phyloP scores from a whole-genome alignment of 1,140 invertebrate species.

The Aethina tumida region DNA sequence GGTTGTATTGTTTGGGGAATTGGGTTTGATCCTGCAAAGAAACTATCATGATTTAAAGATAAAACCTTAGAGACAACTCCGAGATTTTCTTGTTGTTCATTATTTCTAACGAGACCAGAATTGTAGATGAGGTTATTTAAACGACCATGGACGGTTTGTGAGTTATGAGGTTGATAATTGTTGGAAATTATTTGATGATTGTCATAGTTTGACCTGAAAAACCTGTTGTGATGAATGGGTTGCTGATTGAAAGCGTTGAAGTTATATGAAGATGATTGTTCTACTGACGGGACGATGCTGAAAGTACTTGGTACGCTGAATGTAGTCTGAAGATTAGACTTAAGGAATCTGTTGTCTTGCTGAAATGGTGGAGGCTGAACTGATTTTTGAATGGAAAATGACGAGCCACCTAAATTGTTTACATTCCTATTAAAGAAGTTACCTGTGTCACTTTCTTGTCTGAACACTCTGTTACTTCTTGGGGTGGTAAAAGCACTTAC shows the following conservation, averaged over 20 bases:
- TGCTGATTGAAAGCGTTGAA: slow-evolving; percentile 23
- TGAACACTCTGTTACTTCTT: slow-evolving; percentile 35
- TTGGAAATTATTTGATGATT: background rate
- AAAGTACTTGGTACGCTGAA: too few relatives aligned
- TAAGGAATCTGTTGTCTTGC: slow-evolving; percentile 7
- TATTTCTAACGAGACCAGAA: slow-evolving; percentile 46
- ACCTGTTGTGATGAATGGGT: slow-evolving; percentile 7
- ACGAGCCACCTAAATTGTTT: slow-evolving; percentile 12
- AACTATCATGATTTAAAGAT: slow-evolving; percentile 60
- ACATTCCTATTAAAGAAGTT: slow-evolving; percentile 32
- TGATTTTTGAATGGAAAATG: slow-evolving; percentile 16
- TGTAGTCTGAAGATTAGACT: too few relatives aligned
- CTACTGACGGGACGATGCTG: too few relatives aligned
- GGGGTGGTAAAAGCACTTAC: too few relatives aligned
- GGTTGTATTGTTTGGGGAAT: too few relatives aligned
- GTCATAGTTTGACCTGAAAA: slow-evolving; percentile 11
- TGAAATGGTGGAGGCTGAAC: slow-evolving; percentile 9
- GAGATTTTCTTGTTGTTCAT: slow-evolving; percentile 55
- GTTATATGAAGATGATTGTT: slow-evolving; percentile 6
- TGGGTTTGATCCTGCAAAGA: too few relatives aligned
- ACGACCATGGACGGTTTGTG: slow-evolving; percentile 42
- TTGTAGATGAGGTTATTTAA: slow-evolving; percentile 53
- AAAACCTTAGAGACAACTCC: slow-evolving; percentile 72
- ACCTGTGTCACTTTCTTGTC: slow-evolving; percentile 38
- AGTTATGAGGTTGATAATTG: slow-evolving; percentile 1